Evolutionary conservation across 2,888 invertebrate genomes (phyloP), one percentile per base, ranked within the genome.

Genomic region (Platycheirus rosarum): DNA sequence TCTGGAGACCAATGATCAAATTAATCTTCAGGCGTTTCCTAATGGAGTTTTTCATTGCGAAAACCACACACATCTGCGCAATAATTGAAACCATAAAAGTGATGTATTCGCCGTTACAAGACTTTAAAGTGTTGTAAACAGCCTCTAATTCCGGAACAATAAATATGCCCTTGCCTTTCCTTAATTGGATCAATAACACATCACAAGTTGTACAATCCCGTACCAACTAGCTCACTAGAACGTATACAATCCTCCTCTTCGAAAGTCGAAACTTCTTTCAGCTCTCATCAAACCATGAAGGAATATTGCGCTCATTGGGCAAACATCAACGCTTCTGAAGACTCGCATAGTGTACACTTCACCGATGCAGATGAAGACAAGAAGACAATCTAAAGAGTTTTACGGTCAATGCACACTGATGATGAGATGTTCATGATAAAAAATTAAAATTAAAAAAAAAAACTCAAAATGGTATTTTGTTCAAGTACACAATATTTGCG

Each of bases 131-230:
- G 40, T 32, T n/a, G 55, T 63, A 66, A 68, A 46, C 49, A 62
- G 51, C 29, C 55, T 66, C 49, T 69, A 66, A 70, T 71, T 70
- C 80, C 75, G 70, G 57, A 70, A 75, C 70, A 80, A 69, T 70
- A 75, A 65, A 69, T 23, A 23, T 71, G 66, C 71, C 82, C 76
- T 77, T 77, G 70, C 75, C 9, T 55, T 63, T 55, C 66, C 63
- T 82, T 73, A 82, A 82, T 82, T 82, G 82, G 76, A 77, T 77
- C 82, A 82, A 77, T 82, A 77, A 71, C 66, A 77, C 48, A 46
- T 48, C 48, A 37, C 48, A 49, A 48, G 35, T n/a, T n/a, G n/a
- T 7, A 46, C n/a, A 37, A 26, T 57, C 62, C 32, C 48, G 14
- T 5, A 18, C 44, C 35, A 32, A 26, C 66, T 42, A 51, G 32